These are phyloP conservation scores for Nomada fucata DNA, from an alignment of 2,888 invertebrate genomes.

Conservation along the genomic window DNA sequence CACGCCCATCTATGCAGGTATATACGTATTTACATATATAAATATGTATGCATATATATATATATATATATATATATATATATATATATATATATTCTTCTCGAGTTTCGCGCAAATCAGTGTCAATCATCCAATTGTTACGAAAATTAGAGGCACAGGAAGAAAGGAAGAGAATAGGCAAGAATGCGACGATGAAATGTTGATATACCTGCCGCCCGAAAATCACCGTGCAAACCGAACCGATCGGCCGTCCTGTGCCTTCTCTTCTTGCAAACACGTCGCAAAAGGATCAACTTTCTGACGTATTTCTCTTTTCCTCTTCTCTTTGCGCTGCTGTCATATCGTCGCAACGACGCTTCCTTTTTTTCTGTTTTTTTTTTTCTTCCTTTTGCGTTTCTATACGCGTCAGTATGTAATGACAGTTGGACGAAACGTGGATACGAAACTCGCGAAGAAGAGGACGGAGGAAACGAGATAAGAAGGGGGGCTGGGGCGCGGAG, in stretches of 20 bases:
- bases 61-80: not conserved
- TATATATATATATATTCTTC: not conserved
- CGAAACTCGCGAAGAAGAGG: not conserved
- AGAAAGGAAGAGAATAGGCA: slow-evolving; percentile 15
- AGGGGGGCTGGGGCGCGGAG: not conserved
- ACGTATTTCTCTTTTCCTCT: slow-evolving; percentile 61
- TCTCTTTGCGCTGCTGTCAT: not conserved
- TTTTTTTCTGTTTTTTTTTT: not conserved
- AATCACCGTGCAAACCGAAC: slow-evolving; percentile 14
- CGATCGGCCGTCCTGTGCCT: slow-evolving; percentile 6
- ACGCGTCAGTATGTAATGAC: too few relatives aligned
- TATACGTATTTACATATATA: slow-evolving; percentile 3
- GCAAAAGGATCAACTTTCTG: slow-evolving; percentile 66
- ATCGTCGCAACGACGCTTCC: not conserved
- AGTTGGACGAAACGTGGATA: not conserved
- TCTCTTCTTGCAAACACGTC: slow-evolving; percentile 53
- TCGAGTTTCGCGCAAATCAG: slow-evolving; percentile 44
- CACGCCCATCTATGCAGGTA: too few relatives aligned
- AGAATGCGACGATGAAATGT: slow-evolving; percentile 26
- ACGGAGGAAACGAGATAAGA: slow-evolving; percentile 2
- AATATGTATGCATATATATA: not conserved
- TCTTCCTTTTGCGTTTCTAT: not conserved
- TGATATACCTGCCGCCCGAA: slow-evolving; percentile 16
- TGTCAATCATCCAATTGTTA: slow-evolving; percentile 40
- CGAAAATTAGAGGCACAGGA: slow-evolving; percentile 29